Base-by-base conservation (phyloP, 2,888 invertebrate genomes). In the Megaustenia siamemsis region DNA sequence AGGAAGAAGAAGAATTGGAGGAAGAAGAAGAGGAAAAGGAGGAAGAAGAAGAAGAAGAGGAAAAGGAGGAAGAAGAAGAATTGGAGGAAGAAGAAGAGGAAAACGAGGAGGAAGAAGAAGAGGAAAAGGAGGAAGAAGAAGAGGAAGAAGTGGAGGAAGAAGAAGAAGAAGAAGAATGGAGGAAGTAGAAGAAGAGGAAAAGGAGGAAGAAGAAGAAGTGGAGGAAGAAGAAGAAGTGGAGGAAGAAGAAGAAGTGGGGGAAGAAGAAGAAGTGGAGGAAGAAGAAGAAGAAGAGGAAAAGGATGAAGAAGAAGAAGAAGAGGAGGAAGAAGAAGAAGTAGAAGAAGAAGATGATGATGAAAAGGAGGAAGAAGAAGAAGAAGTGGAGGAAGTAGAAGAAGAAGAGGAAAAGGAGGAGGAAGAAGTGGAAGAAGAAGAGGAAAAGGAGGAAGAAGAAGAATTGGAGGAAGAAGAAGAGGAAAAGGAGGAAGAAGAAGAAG, bases 71-170 rank as follows among this genome's bases (percentile, higher is more conserved):
- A n/a, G n/a, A n/a, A n/a, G n/a, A n/a, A n/a, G n/a, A n/a, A n/a
- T n/a, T n/a, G n/a, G n/a, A n/a, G n/a, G n/a, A n/a, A n/a, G n/a
- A n/a, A n/a, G n/a, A n/a, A n/a, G n/a, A n/a, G n/a, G n/a, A n/a
- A n/a, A n/a, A n/a, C n/a, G n/a, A n/a, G n/a, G n/a, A n/a, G n/a
- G 53, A 32, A 10, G 12, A 32, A 32, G 73, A 35, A 32, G 73
- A 73, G 40, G 32, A 73, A 73, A 38, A 35, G 40, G 73, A 73
- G 40, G 38, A 35, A 73, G 73, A 35, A 73, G 73, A 73, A 32
- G 45, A 8, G 28, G n/a, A 73, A 49, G 28, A 49, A 76, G 76
- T 49, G 53, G 28, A 49, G 32, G 76, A 76, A 35, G 38, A 60
- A 38, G 63, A 56, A 35, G 66, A 10, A 6, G 28, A 24, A 77